These are phyloP conservation scores for Mormoops blainvillei DNA, from an alignment of 2,113 vertebrate genomes.

Conservation along the genomic window DNA sequence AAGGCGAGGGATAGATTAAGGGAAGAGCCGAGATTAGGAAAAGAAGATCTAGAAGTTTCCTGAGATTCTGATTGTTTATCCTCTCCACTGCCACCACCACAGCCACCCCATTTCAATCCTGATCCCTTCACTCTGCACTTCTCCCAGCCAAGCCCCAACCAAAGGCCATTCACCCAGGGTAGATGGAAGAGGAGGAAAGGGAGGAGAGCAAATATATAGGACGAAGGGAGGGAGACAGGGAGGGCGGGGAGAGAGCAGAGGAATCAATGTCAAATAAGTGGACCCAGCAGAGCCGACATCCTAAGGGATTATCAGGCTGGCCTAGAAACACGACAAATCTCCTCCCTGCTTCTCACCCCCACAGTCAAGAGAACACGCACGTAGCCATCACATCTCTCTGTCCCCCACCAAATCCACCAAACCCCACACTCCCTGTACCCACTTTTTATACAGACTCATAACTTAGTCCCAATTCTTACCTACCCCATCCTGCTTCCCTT, in stretches of 20 bases:
- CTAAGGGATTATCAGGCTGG: conserved; percentile 62
- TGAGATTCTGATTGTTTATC: background rate
- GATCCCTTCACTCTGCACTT: background rate
- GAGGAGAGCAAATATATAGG: conserved; percentile 46
- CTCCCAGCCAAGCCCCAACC: background rate
- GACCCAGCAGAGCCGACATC: conserved; percentile 42
- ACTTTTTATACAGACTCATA: background rate
- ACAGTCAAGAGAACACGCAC: background rate
- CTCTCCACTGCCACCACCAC: background rate
- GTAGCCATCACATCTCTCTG: background rate
- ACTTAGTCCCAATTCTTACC: background rate
- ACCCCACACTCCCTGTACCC: background rate
- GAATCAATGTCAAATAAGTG: background rate
- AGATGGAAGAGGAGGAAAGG: background rate
- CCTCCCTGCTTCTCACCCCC: conserved; percentile 24
- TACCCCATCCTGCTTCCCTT: background rate
- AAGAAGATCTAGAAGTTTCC: background rate
- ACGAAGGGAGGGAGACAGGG: conserved; percentile 46
- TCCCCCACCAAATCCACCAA: background rate
- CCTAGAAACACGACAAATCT: conserved; percentile 63
- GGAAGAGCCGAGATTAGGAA: background rate
- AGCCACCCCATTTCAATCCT: background rate
- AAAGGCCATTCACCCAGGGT: background rate
- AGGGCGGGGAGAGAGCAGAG: background rate
- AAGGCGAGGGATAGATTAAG: background rate